Percentiles rank a stretch among this genome's conserved stretches.
Evolutionary conservation across 2,797 vertebrate species (phyloP).

Genomic region (Champsocephalus gunnari): DNA sequence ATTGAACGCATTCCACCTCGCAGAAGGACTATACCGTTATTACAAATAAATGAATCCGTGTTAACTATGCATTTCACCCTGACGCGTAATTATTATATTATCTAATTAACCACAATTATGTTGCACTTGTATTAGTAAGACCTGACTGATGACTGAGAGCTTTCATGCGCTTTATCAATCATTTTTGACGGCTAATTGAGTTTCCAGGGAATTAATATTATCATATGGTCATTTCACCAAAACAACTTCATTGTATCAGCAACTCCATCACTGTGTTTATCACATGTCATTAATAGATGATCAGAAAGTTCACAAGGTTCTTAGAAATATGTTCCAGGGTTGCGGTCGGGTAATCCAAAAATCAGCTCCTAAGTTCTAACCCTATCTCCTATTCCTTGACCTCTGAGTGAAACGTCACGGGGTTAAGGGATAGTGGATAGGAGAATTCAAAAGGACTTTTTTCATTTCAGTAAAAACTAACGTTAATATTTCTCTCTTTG

Average conservation of each 20-base stretch:
- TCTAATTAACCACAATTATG: background rate
- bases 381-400: too few species aligned
- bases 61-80: constrained; percentile 1
- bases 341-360: too few species aligned
- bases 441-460: too few species aligned
- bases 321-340: too few species aligned
- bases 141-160: constrained; percentile 2
- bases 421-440: too few species aligned
- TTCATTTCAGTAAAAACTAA: too few species aligned
- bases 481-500: too few species aligned
- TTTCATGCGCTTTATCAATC: background rate
- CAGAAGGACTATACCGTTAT: background rate
- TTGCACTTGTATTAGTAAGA: background rate
- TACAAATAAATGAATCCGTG: background rate
- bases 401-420: too few species aligned
- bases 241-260: background rate
- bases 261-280: background rate
- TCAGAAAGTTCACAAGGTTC: background rate
- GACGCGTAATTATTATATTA: background rate
- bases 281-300: background rate
- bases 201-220: constrained; percentile 9
- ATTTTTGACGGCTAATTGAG: background rate
- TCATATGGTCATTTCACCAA: background rate
- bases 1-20: background rate
- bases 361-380: too few species aligned